Percentiles rank a stretch among this genome's conserved stretches.
phyloP scores from a whole-genome alignment of 2,797 vertebrate species.

The Acrossocheilus fasciatus region DNA sequence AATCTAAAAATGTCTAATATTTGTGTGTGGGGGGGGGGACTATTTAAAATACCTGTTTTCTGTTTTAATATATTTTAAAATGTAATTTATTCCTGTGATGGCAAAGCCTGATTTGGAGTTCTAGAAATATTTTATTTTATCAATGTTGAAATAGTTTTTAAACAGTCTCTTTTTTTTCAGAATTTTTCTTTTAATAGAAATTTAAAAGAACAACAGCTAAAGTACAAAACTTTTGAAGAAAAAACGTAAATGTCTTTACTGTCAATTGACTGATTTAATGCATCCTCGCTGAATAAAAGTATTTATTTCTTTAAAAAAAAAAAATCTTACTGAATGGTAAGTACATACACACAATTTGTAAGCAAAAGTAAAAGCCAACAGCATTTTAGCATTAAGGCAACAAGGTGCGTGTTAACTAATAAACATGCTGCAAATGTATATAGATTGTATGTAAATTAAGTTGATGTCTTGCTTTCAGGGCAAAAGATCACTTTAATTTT shows the following conservation, averaged over 20 bases:
- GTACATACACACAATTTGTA: neutral
- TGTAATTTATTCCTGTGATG: neutral
- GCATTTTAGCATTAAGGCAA: neutral
- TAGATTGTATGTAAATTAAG: slow-evolving; percentile 10
- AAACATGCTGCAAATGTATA: neutral
- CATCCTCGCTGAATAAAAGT: neutral
- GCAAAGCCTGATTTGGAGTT: neutral
- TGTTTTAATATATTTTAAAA: neutral
- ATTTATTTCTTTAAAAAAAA: neutral
- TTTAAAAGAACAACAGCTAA: neutral
- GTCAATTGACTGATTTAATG: neutral
- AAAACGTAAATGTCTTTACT: neutral
- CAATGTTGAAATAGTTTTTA: too few species aligned
- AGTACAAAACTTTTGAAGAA: neutral
- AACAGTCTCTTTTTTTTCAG: neutral
- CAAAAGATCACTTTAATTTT: slow-evolving; percentile 28
- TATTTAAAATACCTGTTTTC: neutral
- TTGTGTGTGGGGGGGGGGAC: too few species aligned
- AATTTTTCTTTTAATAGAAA: neutral
- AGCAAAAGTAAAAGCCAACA: neutral
- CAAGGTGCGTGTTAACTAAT: neutral
- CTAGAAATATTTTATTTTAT: neutral
- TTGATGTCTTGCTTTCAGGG: slow-evolving; percentile 16
- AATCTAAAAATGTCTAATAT: neutral
- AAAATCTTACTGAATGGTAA: neutral